Percentiles rank a stretch among this genome's conserved stretches.
phyloP scores from a whole-genome alignment of 1,140 invertebrate genomes.

The Drosophila truncata region DNA sequence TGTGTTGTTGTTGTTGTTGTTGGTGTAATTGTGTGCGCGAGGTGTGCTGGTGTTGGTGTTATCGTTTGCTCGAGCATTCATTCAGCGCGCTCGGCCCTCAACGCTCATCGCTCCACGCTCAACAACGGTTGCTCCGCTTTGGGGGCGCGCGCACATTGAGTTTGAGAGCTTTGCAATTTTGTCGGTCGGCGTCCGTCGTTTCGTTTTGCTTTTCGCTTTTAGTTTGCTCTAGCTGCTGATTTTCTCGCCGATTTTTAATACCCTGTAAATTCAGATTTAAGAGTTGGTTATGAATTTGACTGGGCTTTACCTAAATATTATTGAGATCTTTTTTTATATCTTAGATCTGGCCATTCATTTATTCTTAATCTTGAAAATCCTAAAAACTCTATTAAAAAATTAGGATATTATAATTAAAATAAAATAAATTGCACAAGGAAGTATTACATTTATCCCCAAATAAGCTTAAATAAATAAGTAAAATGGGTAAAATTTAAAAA shows the following conservation, averaged over 20 bases:
- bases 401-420: too few relatives aligned
- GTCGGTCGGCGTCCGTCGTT: constrained; percentile 40
- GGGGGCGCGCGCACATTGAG: constrained; percentile 59
- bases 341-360: too few relatives aligned
- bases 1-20: too few relatives aligned
- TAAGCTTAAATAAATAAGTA: too few relatives aligned
- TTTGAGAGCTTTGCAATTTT: constrained; percentile 78
- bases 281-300: neutral
- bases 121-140: constrained; percentile 43
- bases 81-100: constrained; percentile 53
- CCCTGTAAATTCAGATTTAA: neutral
- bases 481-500: too few relatives aligned
- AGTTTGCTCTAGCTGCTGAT: constrained; percentile 25
- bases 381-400: too few relatives aligned
- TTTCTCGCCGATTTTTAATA: constrained; percentile 38
- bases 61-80: constrained; percentile 69
- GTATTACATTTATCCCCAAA: too few relatives aligned
- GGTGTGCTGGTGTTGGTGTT: constrained; percentile 30
- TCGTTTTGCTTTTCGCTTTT: constrained; percentile 34
- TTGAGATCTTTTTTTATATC: too few relatives aligned
- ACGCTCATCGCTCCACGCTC: constrained; percentile 26
- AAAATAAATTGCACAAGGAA: too few relatives aligned
- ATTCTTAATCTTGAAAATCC: too few relatives aligned
- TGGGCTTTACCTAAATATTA: too few relatives aligned
- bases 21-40: constrained; percentile 3